These are phyloP conservation scores for Dryococelus australis DNA, from an alignment of 2,888 invertebrate species.

Conservation along the genomic window DNA sequence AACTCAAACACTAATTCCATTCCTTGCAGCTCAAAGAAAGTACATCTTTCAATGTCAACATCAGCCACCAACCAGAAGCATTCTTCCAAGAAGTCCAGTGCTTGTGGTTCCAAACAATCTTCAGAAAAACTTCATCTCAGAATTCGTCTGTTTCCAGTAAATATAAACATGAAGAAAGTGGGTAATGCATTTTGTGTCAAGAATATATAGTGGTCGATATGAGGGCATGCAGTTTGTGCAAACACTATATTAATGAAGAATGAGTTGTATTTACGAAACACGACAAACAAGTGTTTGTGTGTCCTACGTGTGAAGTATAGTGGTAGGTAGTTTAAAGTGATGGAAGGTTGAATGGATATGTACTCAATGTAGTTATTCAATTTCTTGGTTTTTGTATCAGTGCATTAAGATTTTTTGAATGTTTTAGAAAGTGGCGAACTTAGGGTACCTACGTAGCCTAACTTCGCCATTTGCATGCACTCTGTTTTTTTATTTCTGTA, in stretches of 20 bases:
- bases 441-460: neutral
- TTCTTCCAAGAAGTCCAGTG: constrained; percentile 20
- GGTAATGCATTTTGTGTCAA: constrained; percentile 47
- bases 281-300: constrained; percentile 12
- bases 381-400: no score
- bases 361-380: no score
- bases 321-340: neutral
- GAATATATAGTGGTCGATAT: constrained; percentile 47
- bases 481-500: neutral
- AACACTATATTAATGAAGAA: constrained; percentile 46
- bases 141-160: neutral
- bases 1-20: neutral
- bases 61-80: neutral
- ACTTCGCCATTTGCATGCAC: neutral
- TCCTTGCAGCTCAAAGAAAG: neutral
- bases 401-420: neutral
- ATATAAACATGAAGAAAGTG: constrained; percentile 34
- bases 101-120: neutral
- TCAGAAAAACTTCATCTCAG: neutral
- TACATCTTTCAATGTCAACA: neutral
- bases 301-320: constrained; percentile 11
- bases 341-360: no score
- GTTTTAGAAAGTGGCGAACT: neutral
- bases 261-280: constrained; percentile 48
- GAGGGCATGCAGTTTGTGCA: constrained; percentile 47